Evolutionary conservation across 2,797 vertebrate species (phyloP).

Genomic region (Schizopygopsis malacanthus): DNA sequence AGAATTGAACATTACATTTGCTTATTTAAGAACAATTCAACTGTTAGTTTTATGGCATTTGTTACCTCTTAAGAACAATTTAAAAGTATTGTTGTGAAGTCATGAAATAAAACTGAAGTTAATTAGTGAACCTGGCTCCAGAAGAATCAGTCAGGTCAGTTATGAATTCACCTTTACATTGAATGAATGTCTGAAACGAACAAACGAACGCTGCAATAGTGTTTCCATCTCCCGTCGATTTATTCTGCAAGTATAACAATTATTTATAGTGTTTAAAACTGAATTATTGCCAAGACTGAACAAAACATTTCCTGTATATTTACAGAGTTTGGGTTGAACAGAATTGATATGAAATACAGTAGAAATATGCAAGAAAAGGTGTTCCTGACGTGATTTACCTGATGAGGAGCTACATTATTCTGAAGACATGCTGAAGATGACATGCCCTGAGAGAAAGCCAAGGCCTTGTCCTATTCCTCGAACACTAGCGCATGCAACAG

Average conservation of each 20-base stretch:
- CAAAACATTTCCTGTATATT: constrained; percentile 46
- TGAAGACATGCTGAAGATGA: constrained; percentile 48
- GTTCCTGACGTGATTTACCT: constrained; percentile 50
- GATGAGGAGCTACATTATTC: constrained; percentile 54
- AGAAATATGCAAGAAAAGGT: constrained; percentile 34
- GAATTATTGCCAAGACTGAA: constrained; percentile 60
- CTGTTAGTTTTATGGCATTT: too few relatives aligned
- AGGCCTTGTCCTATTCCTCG: constrained; percentile 37
- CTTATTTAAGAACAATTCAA: not conserved
- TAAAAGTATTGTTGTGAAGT: too few relatives aligned
- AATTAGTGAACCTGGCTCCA: not conserved
- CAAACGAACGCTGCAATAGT: not conserved
- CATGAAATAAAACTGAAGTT: too few relatives aligned
- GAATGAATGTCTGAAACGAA: not conserved
- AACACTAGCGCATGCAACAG: constrained; percentile 42
- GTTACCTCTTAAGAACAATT: too few relatives aligned
- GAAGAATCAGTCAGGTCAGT: too few relatives aligned
- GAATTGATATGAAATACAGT: constrained; percentile 23
- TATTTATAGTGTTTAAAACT: constrained; percentile 54
- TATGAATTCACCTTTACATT: not conserved
- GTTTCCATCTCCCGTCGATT: constrained; percentile 31
- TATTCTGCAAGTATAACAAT: constrained; percentile 61
- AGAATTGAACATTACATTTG: not conserved
- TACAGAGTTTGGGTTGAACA: constrained; percentile 41
- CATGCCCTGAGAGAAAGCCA: constrained; percentile 46